A percentile compares a stretch with the other conserved stretches of the same genome.
Conservation (phyloP, 1,140 invertebrate genomes). For the Ephestia elutella region DNA sequence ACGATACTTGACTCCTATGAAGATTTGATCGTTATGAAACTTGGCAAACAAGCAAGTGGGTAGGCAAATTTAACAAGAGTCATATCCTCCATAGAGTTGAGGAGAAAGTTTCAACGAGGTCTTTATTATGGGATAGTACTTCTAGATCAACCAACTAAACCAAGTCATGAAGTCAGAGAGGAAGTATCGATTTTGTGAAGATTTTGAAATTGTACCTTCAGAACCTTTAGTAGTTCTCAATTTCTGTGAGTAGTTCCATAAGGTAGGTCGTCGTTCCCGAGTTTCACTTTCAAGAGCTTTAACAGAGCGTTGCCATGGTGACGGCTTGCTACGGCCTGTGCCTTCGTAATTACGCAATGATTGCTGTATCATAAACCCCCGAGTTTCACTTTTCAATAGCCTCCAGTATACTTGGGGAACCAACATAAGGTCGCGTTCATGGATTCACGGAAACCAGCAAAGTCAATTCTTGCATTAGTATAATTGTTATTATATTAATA, state of each 20-base stretch:
- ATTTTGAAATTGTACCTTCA: too few relatives aligned
- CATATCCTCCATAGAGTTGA: too few relatives aligned
- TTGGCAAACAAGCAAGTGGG: too few relatives aligned
- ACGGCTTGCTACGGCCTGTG: slow-evolving; percentile 22
- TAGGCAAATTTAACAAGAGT: too few relatives aligned
- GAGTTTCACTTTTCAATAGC: slow-evolving; percentile 29
- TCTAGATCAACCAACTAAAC: too few relatives aligned
- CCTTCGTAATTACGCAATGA: slow-evolving; percentile 31
- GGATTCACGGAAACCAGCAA: not conserved
- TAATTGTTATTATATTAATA: too few relatives aligned
- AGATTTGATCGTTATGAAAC: not conserved
- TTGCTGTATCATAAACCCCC: slow-evolving; percentile 21
- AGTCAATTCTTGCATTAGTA: too few relatives aligned
- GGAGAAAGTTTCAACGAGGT: too few relatives aligned
- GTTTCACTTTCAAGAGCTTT: slow-evolving; percentile 27
- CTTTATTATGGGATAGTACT: too few relatives aligned
- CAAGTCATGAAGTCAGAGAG: too few relatives aligned
- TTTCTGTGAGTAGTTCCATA: not conserved
- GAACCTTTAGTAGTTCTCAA: too few relatives aligned
- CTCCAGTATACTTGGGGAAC: not conserved
- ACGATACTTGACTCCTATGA: not conserved
- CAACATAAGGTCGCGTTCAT: not conserved
- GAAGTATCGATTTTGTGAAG: too few relatives aligned
- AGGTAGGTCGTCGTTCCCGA: slow-evolving; percentile 14
- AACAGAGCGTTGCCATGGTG: slow-evolving; percentile 30